Percentiles rank a stretch among this genome's conserved stretches.
These are phyloP conservation scores for Opisthograptis luteolata DNA, from an alignment of 2,888 invertebrate genomes.

Conservation along the genomic window DNA sequence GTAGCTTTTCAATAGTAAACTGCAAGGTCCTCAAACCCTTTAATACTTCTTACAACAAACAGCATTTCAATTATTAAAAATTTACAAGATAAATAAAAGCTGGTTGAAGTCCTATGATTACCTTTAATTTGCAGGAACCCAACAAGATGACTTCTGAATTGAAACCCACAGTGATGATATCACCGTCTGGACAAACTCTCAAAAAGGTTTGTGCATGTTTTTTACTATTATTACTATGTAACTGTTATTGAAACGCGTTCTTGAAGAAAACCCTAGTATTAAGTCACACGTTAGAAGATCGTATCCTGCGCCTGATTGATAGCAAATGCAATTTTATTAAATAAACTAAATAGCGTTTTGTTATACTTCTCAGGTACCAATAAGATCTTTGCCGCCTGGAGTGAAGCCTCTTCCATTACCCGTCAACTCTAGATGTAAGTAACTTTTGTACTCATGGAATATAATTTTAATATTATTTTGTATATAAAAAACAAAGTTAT, in stretches of 20 bases:
- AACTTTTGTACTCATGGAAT: no score
- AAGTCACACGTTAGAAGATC: no score
- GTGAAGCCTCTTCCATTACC: conserved; percentile 73
- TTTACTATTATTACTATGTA: no score
- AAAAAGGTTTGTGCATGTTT: conserved; percentile 61
- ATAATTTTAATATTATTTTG: no score
- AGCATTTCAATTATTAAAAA: no score
- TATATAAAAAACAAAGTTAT: no score
- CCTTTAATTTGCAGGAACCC: conserved; percentile 15
- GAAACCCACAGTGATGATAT: conserved; percentile 50
- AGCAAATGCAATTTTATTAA: not conserved
- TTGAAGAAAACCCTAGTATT: no score
- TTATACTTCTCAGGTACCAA: conserved; percentile 60
- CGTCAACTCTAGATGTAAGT: conserved; percentile 57
- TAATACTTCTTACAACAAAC: no score
- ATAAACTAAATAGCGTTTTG: not conserved
- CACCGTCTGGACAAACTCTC: conserved; percentile 70
- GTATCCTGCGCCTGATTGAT: no score
- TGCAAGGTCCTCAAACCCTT: not conserved
- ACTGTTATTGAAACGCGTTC: no score
- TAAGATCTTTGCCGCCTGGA: conserved; percentile 72
- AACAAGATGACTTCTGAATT: conserved; percentile 18
- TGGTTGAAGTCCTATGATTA: not conserved
- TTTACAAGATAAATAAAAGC: not conserved
- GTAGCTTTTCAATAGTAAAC: no score